Base-by-base conservation (phyloP, 2,113 vertebrate genomes). In the Ceyx cyanopectus region DNA sequence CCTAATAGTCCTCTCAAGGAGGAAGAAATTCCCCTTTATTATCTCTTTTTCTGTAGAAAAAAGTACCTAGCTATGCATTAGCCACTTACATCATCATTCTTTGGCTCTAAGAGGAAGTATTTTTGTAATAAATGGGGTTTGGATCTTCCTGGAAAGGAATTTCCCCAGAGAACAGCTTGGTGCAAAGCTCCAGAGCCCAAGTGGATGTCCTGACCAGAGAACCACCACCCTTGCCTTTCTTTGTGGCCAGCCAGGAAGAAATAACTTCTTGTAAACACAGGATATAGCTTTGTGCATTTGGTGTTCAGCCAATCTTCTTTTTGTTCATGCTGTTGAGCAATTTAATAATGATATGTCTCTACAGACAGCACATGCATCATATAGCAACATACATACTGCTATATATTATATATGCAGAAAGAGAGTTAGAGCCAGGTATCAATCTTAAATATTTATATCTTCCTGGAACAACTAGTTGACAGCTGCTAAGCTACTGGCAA, bases 401-500 rank as follows among this genome's bases (percentile, higher is more conserved):
- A 40, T 9, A 14, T 37, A 34, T 53, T 57, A 67, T 10, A 68
- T 12, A 46, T 48, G 40, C 34, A 62, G n/a, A 74, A 56, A 83
- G 27, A 61, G 61, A 87, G 51, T 10, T 48, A 43, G 46, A 70
- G 65, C 74, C 84, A 86, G 87, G 78, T 94, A 78, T 90, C 60
- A 93, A 87, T 87, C 91, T 94, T 89, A 75, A 75, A 91, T 82
- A 61, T 91, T 91, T 93, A 68, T 89, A 75, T 79, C 62, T 84
- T 93, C 87, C 83, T 93, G 70, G 66, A 94, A 73, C 70, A 89
- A 53, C 27, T 23, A 87, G 93, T 84, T 92, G 92, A 92, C 94
- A 95, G 91, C 91, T 95, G 91, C 79, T 91, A 74, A 94, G 94
- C 89, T 94, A 87, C 85, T 91, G 85, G 87, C 66, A 92, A 89